Evolutionary conservation across 1,140 invertebrate species (phyloP).

Genomic region (Euura lappo): DNA sequence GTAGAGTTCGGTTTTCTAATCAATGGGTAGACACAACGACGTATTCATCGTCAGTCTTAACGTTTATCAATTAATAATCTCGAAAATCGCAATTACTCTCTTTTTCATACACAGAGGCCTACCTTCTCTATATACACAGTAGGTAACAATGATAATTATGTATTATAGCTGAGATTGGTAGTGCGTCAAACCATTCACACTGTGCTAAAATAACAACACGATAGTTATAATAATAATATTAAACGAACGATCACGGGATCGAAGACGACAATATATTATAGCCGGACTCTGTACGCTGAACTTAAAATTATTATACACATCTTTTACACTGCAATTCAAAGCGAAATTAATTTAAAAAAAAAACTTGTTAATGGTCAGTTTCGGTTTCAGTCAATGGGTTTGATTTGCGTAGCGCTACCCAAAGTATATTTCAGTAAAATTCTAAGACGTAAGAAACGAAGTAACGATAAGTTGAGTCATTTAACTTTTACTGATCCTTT

Average conservation of each 20-base stretch:
- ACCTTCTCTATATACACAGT: constrained; percentile 21
- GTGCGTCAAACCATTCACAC: constrained; percentile 48
- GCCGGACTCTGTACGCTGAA: background rate
- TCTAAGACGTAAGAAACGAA: no score
- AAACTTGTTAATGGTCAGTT: background rate
- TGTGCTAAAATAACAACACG: constrained; percentile 29
- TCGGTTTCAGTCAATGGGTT: background rate
- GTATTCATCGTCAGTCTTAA: background rate
- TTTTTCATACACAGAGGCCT: constrained; percentile 4
- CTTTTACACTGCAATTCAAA: background rate
- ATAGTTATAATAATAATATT: constrained; percentile 7
- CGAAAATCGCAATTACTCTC: constrained; percentile 41
- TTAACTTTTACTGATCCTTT: no score
- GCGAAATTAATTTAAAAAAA: background rate
- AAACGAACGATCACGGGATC: background rate
- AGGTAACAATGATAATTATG: constrained; percentile 58
- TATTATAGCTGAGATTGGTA: constrained; percentile 56
- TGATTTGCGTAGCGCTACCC: no score
- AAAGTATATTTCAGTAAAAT: no score
- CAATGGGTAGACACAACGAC: background rate
- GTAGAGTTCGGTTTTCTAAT: background rate
- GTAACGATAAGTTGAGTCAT: no score
- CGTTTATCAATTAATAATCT: constrained; percentile 26
- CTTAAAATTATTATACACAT: background rate
- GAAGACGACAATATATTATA: background rate